phyloP scores from a whole-genome alignment of 1,140 invertebrate genomes.

The Adoxophyes honmai region DNA sequence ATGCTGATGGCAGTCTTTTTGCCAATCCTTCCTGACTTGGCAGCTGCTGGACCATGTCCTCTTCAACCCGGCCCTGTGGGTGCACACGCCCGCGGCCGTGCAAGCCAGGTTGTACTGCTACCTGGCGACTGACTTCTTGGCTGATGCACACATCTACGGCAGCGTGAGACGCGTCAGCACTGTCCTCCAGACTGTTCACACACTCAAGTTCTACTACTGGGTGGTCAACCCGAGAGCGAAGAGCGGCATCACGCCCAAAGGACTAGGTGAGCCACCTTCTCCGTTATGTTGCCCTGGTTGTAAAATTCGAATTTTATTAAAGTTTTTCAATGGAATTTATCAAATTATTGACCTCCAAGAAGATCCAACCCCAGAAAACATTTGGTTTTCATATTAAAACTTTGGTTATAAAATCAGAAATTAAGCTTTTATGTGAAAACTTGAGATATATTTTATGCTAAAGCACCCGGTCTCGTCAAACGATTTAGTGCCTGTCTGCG shows the following conservation, averaged over 20 bases:
- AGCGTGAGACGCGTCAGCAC: slow-evolving; percentile 97
- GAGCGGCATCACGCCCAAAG: slow-evolving; percentile 96
- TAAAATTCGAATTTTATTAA: no score
- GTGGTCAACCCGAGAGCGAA: slow-evolving; percentile 96
- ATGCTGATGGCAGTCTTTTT: slow-evolving; percentile 69
- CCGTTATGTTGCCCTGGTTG: neutral
- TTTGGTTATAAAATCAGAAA: no score
- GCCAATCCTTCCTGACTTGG: slow-evolving; percentile 80
- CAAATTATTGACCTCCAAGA: no score
- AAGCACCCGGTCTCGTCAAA: neutral
- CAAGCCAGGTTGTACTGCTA: slow-evolving; percentile 98
- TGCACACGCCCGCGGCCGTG: slow-evolving; percentile 97
- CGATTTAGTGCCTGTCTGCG: neutral
- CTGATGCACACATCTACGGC: slow-evolving; percentile 97
- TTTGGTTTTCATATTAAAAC: no score
- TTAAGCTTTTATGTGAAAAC: neutral
- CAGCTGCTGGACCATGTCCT: slow-evolving; percentile 99
- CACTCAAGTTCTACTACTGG: slow-evolving; percentile 99
- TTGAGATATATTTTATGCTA: slow-evolving; percentile 1
- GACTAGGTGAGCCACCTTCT: slow-evolving; percentile 85
- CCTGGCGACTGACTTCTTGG: slow-evolving; percentile 97
- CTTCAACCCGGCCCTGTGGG: slow-evolving; percentile 99
- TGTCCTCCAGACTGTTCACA: slow-evolving; percentile 98
- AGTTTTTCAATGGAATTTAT: no score
- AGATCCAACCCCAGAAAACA: no score